phyloP scores from a whole-genome alignment of 2,888 invertebrate genomes.

The Psylliodes chrysocephalus region DNA sequence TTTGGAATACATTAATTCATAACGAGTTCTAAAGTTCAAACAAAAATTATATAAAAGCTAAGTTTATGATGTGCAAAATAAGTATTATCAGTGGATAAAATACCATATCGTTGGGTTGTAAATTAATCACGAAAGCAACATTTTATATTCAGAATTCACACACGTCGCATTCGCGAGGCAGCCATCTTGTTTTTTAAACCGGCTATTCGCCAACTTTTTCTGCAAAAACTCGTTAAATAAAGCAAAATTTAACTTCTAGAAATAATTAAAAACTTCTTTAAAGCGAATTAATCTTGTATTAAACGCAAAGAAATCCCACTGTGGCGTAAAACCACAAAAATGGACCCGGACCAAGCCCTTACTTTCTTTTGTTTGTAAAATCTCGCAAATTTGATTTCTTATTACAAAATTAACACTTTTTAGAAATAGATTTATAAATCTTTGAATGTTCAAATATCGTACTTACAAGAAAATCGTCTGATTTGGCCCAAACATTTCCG shows the following conservation, averaged over 20 bases:
- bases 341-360: constrained; percentile 48
- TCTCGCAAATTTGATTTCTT: background rate
- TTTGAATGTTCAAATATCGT: constrained; percentile 27
- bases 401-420: background rate
- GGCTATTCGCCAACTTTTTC: constrained; percentile 43
- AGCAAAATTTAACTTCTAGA: constrained; percentile 10
- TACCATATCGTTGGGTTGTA: constrained; percentile 21
- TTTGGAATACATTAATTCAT: too few species aligned
- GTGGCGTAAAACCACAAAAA: constrained; percentile 2
- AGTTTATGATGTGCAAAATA: background rate
- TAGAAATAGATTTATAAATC: background rate
- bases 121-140: constrained; percentile 15
- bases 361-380: constrained; percentile 45
- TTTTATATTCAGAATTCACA: constrained; percentile 52
- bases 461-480: constrained; percentile 94
- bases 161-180: constrained; percentile 57
- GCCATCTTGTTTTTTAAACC: constrained; percentile 60
- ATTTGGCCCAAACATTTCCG: constrained; percentile 95
- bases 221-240: constrained; percentile 37
- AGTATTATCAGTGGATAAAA: constrained; percentile 19
- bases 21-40: too few species aligned
- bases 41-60: too few species aligned
- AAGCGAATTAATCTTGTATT: background rate
- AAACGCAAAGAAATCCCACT: background rate
- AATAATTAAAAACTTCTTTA: background rate